Base-by-base conservation (phyloP, 2,888 invertebrate species). In the Cataglyphis cursor region DNA sequence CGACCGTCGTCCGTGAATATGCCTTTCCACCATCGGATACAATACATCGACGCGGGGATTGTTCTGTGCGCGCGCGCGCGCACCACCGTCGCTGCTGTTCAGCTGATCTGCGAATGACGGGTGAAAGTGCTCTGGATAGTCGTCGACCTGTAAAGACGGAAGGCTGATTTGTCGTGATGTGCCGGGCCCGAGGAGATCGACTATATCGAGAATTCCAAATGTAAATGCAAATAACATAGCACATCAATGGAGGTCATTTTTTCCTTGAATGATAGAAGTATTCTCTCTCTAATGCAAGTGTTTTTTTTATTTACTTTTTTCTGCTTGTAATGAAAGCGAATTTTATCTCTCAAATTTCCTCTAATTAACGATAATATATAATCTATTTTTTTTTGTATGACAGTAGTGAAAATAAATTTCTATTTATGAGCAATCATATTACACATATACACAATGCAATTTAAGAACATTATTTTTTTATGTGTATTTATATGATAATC, bases 121-220 rank as follows among this genome's bases (percentile, higher is more conserved):
- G 90, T 90, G 90, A 90, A 90, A 90, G 90, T 90, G 88, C 74
- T 88, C 87, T 62, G 80, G 66, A 87, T 90, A 83, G 76, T 66
- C 85, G 84, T 82, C 86, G 87, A 86, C 65, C 85, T 80, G 84
- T 86, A 76, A 85, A 85, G 82, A 86, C 44, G 66, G 68, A 75
- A 66, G 81, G 70, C 78, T 85, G 87, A 88, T 83, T 84, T 84
- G 86, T 85, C 81, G 66, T 82, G 64, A 81, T 84, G 74, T 83
- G 74, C 75, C n/a, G 66, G 64, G 48, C 65, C 66, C 48, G 73
- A 81, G 51, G 35, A 68, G 81, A 65, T 72, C 61, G 18, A 51
- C 31, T 61, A 73, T 57, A 83, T 44, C 76, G 62, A 81, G 54
- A 85, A 89, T 91, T 91, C 87, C 89, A 89, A 89, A 83, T 86